A percentile compares a stretch with the other conserved stretches of the same genome.
These are phyloP conservation scores for Pogonocichla stellata DNA, from an alignment of 2,113 vertebrate species.

Conservation along the genomic window DNA sequence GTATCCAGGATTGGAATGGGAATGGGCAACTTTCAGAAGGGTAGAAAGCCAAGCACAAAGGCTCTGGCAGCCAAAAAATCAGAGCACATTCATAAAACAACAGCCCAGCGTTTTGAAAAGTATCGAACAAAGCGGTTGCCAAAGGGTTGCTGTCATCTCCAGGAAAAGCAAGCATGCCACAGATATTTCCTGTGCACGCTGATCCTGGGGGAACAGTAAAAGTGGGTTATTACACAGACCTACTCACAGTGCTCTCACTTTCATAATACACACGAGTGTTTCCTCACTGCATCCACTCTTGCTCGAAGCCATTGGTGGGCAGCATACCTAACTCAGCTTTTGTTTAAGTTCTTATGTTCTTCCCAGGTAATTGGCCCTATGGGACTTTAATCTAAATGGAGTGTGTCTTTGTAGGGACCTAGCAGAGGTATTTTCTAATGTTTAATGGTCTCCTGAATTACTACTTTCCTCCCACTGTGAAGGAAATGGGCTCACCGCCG, in stretches of 20 bases:
- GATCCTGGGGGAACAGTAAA: conserved; percentile 49
- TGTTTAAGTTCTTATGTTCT: conserved; percentile 53
- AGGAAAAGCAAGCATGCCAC: conserved; percentile 65
- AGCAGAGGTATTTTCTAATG: conserved; percentile 43
- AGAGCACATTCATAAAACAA: background rate
- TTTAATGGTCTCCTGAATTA: conserved; percentile 65
- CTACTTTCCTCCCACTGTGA: conserved; percentile 60
- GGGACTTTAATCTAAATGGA: conserved; percentile 64
- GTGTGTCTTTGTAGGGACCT: conserved; percentile 62
- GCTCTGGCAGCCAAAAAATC: background rate
- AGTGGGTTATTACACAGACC: conserved; percentile 54
- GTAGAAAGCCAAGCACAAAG: background rate
- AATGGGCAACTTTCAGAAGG: background rate
- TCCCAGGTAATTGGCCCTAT: conserved; percentile 42
- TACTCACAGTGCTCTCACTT: conserved; percentile 45
- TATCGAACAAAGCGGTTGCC: background rate
- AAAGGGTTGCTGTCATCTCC: conserved; percentile 58
- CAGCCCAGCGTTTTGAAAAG: background rate
- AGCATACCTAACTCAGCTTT: conserved; percentile 58
- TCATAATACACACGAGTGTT: conserved; percentile 33
- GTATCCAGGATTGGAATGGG: background rate
- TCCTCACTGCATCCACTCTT: conserved; percentile 41
- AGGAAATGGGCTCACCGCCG: conserved; percentile 52
- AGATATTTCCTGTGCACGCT: conserved; percentile 50
- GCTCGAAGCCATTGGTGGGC: conserved; percentile 36